These are phyloP conservation scores for Lethrus apterus DNA, from an alignment of 1,140 invertebrate genomes.

Conservation along the genomic window DNA sequence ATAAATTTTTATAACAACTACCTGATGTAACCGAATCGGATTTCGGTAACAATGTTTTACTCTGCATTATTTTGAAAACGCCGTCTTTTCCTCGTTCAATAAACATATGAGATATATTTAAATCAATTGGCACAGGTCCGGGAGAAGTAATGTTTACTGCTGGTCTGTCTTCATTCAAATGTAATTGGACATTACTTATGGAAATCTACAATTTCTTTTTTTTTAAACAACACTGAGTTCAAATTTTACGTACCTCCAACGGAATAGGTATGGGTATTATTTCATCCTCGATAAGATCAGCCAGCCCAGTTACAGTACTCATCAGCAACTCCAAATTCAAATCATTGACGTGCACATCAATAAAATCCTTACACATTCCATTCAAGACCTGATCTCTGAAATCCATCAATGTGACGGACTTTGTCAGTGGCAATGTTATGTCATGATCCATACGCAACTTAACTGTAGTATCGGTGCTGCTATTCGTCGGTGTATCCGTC, in stretches of 20 bases:
- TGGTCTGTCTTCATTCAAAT: slow-evolving; percentile 72
- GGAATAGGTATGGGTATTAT: slow-evolving; percentile 70
- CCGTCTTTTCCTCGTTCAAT: slow-evolving; percentile 61
- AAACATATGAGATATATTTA: slow-evolving; percentile 61
- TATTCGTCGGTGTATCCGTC: slow-evolving; percentile 51
- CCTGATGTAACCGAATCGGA: slow-evolving; percentile 16
- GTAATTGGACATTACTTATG: slow-evolving; percentile 60
- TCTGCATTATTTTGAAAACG: slow-evolving; percentile 63
- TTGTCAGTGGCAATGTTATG: slow-evolving; percentile 33
- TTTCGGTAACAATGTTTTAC: slow-evolving; percentile 2
- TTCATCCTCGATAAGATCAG: slow-evolving; percentile 82
- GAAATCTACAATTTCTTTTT: slow-evolving; percentile 57
- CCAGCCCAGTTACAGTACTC: slow-evolving; percentile 69
- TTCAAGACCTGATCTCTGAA: slow-evolving; percentile 40
- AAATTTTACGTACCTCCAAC: slow-evolving; percentile 52
- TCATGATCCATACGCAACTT: slow-evolving; percentile 54
- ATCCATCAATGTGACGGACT: slow-evolving; percentile 26
- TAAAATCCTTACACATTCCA: slow-evolving; percentile 40
- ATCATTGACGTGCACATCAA: slow-evolving; percentile 60
- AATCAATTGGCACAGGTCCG: slow-evolving; percentile 68
- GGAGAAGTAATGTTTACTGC: slow-evolving; percentile 76
- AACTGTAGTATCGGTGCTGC: slow-evolving; percentile 30
- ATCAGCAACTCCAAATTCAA: slow-evolving; percentile 65
- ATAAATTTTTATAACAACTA: not conserved
- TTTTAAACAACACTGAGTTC: no score